phyloP scores from a whole-genome alignment of 2,113 vertebrate species.

The Amblyornis subalaris region DNA sequence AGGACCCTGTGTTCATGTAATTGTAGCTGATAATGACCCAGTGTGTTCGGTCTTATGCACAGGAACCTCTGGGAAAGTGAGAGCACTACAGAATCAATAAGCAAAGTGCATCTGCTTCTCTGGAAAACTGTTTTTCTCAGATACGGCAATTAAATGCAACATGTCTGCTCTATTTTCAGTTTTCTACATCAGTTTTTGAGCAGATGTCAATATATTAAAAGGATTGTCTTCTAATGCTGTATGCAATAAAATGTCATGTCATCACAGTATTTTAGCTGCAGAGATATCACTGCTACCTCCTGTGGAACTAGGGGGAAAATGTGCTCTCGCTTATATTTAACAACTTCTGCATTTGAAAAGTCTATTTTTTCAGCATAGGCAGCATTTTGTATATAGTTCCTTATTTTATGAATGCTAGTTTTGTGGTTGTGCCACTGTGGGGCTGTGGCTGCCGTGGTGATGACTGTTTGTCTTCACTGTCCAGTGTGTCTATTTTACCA shows the following conservation, averaged over 20 bases:
- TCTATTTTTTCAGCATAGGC: background rate
- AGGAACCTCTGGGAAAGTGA: background rate
- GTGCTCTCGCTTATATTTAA: background rate
- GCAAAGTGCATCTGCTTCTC: background rate
- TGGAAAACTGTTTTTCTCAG: background rate
- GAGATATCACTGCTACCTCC: background rate
- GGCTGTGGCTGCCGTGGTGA: conserved; percentile 61
- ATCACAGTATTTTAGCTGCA: background rate
- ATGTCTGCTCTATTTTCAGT: background rate
- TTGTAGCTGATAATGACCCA: background rate
- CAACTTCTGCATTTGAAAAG: conserved; percentile 1
- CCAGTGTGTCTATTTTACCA: conserved; percentile 55
- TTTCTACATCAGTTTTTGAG: background rate
- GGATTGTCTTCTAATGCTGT: background rate
- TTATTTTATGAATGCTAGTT: conserved; percentile 77
- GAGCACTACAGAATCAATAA: background rate
- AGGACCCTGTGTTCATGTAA: background rate
- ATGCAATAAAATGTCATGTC: background rate
- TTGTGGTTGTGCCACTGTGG: conserved; percentile 70
- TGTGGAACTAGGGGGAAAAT: background rate
- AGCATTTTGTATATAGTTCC: conserved; percentile 55
- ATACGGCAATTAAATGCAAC: background rate
- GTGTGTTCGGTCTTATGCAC: rapidly evolving
- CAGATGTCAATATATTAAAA: background rate
- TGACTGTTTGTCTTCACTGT: conserved; percentile 79